Percentiles rank a stretch among this genome's conserved stretches.
Evolutionary conservation across 2,888 invertebrate species (phyloP).

Genomic region (Apantesis nais): DNA sequence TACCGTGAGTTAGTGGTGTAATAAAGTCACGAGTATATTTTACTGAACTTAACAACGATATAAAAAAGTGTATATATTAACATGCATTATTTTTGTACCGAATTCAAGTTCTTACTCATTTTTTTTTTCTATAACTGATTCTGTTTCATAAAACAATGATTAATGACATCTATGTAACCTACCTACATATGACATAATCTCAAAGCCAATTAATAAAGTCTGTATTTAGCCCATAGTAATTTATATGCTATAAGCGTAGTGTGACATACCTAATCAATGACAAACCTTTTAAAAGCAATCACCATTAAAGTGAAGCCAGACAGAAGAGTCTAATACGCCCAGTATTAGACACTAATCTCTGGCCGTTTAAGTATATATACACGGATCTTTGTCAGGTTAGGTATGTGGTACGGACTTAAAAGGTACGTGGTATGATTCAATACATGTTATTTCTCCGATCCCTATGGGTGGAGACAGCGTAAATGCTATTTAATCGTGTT

Average conservation of each 20-base stretch:
- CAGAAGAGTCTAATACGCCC: not conserved
- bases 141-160: no score
- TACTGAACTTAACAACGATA: not conserved
- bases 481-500: not conserved
- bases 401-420: not conserved
- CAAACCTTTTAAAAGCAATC: not conserved
- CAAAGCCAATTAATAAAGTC: not conserved
- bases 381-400: not conserved
- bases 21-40: not conserved
- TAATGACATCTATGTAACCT: no score
- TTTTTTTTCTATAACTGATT: not conserved
- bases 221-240: not conserved
- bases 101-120: not conserved
- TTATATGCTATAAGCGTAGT: not conserved
- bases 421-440: not conserved
- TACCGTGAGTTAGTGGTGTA: not conserved
- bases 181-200: not conserved
- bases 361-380: not conserved
- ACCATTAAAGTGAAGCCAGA: not conserved
- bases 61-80: not conserved
- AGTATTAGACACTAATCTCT: not conserved
- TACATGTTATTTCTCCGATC: not conserved
- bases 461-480: not conserved
- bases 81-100: not conserved
- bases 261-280: not conserved